Percentiles rank a stretch among this genome's conserved stretches.
Conservation (phyloP, 2,888 invertebrate species). For the Torymus texanus region DNA sequence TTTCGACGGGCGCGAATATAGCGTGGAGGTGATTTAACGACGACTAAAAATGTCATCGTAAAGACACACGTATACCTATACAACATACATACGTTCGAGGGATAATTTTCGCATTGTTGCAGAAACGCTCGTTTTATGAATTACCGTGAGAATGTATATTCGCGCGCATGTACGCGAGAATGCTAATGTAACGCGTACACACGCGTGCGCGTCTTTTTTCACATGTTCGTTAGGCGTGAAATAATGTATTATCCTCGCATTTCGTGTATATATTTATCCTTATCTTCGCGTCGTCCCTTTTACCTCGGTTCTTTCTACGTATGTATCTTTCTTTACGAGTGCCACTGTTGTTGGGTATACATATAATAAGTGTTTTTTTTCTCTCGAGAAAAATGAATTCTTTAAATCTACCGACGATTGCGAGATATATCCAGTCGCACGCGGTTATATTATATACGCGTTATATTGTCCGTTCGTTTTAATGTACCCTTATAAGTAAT, state of each 20-base stretch:
- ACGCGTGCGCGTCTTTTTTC: constrained; percentile 19
- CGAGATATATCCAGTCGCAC: too few relatives aligned
- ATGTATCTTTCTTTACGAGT: too few relatives aligned
- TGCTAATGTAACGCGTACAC: neutral
- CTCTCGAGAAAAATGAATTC: too few relatives aligned
- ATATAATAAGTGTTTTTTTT: too few relatives aligned
- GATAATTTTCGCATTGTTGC: constrained; percentile 22
- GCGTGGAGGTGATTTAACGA: constrained; percentile 35
- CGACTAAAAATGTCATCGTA: constrained; percentile 45
- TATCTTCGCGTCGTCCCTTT: neutral
- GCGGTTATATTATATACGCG: too few relatives aligned
- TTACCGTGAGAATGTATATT: constrained; percentile 38
- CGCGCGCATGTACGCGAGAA: neutral
- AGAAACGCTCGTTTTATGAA: constrained; percentile 24
- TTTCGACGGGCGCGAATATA: neutral
- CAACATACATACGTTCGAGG: too few relatives aligned
- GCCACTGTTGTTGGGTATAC: too few relatives aligned
- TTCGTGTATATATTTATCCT: neutral
- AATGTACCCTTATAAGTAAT: too few relatives aligned
- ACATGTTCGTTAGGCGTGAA: constrained; percentile 42
- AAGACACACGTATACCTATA: neutral
- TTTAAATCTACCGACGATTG: too few relatives aligned
- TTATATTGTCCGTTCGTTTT: too few relatives aligned
- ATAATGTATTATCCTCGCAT: neutral
- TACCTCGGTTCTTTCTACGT: too few relatives aligned